Evolutionary conservation across 2,888 invertebrate species (phyloP).

Genomic region (Aphrophora alni): DNA sequence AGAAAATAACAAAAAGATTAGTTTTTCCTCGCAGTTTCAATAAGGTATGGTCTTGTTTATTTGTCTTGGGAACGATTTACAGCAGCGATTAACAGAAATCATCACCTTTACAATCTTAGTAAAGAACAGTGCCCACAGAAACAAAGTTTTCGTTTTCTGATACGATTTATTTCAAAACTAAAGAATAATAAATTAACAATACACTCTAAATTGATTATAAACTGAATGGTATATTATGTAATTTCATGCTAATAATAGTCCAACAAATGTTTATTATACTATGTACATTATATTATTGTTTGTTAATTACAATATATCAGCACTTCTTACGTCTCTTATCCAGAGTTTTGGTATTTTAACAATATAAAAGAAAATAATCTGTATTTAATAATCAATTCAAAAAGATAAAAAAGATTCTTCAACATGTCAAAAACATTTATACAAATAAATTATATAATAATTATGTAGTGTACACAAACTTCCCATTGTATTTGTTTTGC

Average conservation of each 20-base stretch:
- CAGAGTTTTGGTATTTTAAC: not conserved
- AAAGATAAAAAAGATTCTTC: not conserved
- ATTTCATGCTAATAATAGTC: not conserved
- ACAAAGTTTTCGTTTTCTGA: not conserved
- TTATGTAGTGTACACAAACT: not conserved
- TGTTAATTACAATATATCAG: not conserved
- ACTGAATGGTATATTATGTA: not conserved
- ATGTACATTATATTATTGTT: not conserved
- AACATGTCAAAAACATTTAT: not conserved
- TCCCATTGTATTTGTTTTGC: not conserved
- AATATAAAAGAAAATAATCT: not conserved
- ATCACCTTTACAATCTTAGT: conserved; percentile 9
- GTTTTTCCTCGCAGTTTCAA: conserved; percentile 27
- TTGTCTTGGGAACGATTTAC: conserved; percentile 40
- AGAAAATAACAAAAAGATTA: not conserved
- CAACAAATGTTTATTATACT: not conserved
- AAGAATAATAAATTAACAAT: not conserved
- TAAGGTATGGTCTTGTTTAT: conserved; percentile 44
- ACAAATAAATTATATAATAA: not conserved
- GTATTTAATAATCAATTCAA: not conserved
- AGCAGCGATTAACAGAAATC: conserved; percentile 33
- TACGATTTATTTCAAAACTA: not conserved
- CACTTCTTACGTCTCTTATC: not conserved
- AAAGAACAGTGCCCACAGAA: conserved; percentile 36
- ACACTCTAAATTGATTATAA: not conserved